Evolutionary conservation across 2,113 vertebrate genomes (phyloP), one percentile per base, ranked within the genome.

Genomic region (Lates calcarifer): DNA sequence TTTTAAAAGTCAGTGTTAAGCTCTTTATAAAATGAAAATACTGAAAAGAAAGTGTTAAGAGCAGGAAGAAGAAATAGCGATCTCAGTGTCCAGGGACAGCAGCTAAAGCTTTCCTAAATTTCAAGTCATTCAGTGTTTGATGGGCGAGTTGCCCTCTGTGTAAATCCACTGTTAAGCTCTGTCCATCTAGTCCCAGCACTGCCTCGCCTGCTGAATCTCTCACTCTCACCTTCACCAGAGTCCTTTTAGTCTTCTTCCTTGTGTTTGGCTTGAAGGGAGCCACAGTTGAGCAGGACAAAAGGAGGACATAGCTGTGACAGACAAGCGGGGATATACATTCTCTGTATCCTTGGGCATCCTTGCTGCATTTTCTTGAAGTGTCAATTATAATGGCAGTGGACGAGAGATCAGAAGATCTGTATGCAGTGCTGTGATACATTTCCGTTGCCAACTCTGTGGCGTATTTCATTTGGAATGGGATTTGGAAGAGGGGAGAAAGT

Each of bases 131-230:
- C 65, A 69, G 71, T 18, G 33, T 87, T 82, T 83, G 18, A 83
- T 81, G 55, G 82, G 73, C 51, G 18, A 83, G 68, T 76, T 78
- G 45, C 64, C 75, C 65, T 73, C 41, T 74, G 77, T 77, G 80
- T 84, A 87, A 88, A 90, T 92, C 81, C 87, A 74, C 71, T 45
- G 58, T 74, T 82, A 82, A 90, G 62, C 85, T 88, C 81, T 74
- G 56, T 47, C 80, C 73, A 53, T 87, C 74, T 53, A 53, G 45
- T 77, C 68, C 22, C 74, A 45, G n/a, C 35, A 17, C 33, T 17
- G 24, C 58, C 39, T 76, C 47, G 6, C 63, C 56, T 26, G 39
- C 60, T 62, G 17, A 53, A 47, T 58, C 26, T 69, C 63, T 62
- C 4, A 8, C 43, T 51, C 64, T 88, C 82, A 83, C 81, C 84